Conservation (phyloP, 2,113 vertebrate genomes). For the Ciconia maguari region DNA sequence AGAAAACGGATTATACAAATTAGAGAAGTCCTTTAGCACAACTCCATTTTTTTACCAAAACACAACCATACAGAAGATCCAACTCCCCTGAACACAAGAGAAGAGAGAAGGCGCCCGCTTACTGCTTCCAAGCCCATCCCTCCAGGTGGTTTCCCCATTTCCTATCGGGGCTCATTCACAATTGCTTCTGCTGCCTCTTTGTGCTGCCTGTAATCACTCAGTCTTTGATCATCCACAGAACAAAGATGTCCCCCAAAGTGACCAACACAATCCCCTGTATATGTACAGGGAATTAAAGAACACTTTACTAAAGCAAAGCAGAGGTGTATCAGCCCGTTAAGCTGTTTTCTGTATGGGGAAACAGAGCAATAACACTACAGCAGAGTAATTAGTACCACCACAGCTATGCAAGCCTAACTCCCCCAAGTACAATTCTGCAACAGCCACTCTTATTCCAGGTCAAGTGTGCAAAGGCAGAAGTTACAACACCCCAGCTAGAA, state of each 20-base stretch:
- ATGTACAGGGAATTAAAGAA: background rate
- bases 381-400: background rate
- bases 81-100: background rate
- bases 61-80: background rate
- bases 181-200: background rate
- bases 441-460: background rate
- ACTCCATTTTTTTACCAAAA: background rate
- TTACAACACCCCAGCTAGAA: background rate
- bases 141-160: background rate
- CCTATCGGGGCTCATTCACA: background rate
- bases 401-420: background rate
- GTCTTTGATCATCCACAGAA: background rate
- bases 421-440: background rate
- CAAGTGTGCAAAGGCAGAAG: background rate
- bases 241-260: background rate
- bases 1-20: background rate
- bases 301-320: background rate
- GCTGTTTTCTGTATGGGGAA: rapidly evolving
- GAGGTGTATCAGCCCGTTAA: background rate
- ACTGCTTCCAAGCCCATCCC: background rate
- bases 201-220: background rate
- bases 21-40: background rate
- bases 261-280: background rate
- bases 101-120: background rate
- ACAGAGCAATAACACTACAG: background rate